Conservation (phyloP, 2,113 vertebrate species). For the Vimba vimba region DNA sequence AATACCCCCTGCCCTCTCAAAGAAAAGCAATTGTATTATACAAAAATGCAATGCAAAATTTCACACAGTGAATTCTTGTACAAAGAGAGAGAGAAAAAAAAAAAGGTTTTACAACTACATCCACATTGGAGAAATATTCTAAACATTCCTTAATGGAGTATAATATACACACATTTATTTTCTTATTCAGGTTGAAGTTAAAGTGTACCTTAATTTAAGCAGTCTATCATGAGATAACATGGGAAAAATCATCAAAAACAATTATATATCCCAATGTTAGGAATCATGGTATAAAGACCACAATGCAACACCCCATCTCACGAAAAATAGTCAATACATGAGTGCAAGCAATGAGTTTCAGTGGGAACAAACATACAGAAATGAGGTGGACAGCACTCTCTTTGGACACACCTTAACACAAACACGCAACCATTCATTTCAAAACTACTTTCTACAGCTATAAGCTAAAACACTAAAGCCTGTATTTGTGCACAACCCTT, state of each 20-base stretch:
- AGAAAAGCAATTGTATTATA: constrained; percentile 69
- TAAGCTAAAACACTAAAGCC: constrained; percentile 49
- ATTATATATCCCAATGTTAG: constrained; percentile 59
- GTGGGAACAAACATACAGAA: constrained; percentile 49
- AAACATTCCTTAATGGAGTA: constrained; percentile 72
- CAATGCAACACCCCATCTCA: constrained; percentile 42
- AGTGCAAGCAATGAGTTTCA: constrained; percentile 48
- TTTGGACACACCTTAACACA: constrained; percentile 45
- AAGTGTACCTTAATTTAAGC: constrained; percentile 69
- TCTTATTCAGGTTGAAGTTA: constrained; percentile 59
- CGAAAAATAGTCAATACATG: constrained; percentile 33
- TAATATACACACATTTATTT: constrained; percentile 64
- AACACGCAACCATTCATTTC: constrained; percentile 44
- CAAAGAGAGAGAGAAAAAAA: constrained; percentile 51
- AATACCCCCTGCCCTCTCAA: constrained; percentile 43
- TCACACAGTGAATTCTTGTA: constrained; percentile 73
- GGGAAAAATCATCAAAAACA: constrained; percentile 61
- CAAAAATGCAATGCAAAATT: constrained; percentile 71
- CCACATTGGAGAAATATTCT: constrained; percentile 71
- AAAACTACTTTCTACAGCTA: constrained; percentile 51
- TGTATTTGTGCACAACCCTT: constrained; percentile 26
- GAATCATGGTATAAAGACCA: constrained; percentile 54
- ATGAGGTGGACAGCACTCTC: constrained; percentile 43
- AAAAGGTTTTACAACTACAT: constrained; percentile 65
- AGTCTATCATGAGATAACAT: constrained; percentile 63